phyloP scores from a whole-genome alignment of 2,888 invertebrate species.

The Leucophora obtusa region DNA sequence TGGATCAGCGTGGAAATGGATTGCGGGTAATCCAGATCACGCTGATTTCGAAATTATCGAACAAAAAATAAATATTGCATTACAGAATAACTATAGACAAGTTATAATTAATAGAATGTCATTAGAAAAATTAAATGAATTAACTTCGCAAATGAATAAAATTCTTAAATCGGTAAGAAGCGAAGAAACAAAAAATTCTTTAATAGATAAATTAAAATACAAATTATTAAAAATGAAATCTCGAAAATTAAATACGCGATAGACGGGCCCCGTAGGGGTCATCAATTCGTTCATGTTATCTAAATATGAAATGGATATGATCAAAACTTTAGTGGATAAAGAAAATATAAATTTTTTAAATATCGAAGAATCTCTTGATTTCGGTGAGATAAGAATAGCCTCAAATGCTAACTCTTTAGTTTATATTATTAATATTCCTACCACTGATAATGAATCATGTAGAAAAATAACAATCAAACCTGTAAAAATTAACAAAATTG shows the following conservation, averaged over 20 bases:
- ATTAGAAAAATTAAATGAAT: too few relatives aligned
- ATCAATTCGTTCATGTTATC: conserved; percentile 61
- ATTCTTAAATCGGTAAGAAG: conserved; percentile 38
- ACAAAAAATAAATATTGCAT: too few relatives aligned
- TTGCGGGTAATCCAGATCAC: too few relatives aligned
- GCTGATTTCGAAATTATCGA: too few relatives aligned
- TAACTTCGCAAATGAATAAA: too few relatives aligned
- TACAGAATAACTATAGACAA: too few relatives aligned
- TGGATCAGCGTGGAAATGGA: too few relatives aligned
- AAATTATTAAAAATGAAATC: conserved; percentile 59
- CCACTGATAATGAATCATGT: conserved; percentile 51
- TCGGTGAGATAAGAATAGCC: too few relatives aligned
- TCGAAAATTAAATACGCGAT: conserved; percentile 57
- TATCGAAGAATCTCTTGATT: too few relatives aligned
- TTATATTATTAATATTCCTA: conserved; percentile 62
- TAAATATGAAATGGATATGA: conserved; percentile 52
- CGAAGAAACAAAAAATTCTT: conserved; percentile 25
- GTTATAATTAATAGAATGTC: too few relatives aligned
- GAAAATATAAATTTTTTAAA: conserved; percentile 58
- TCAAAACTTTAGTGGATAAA: conserved; percentile 46
- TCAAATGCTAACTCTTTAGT: too few relatives aligned
- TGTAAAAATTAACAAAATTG: background rate
- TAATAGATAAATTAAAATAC: conserved; percentile 24
- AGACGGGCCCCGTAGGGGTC: conserved; percentile 55
- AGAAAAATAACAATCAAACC: background rate